Percentiles rank a stretch among this genome's conserved stretches.
Evolutionary conservation across 2,888 invertebrate genomes (phyloP).

Genomic region (Hymenopus coronatus): DNA sequence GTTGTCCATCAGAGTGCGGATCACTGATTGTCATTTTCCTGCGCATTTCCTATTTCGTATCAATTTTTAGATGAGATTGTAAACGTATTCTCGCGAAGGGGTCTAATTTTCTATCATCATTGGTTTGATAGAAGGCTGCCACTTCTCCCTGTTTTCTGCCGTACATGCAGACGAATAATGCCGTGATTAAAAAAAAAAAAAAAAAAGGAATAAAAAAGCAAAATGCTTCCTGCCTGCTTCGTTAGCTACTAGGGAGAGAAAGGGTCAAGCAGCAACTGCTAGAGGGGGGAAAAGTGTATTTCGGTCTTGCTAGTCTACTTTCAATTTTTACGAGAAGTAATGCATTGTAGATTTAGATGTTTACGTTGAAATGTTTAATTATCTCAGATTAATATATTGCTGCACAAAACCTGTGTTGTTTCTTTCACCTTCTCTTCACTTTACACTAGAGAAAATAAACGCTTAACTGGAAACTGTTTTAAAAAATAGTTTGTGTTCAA

Average conservation of each 20-base stretch:
- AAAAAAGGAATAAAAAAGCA: not conserved
- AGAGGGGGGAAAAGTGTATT: not conserved
- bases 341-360: not conserved
- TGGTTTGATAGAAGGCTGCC: conserved; percentile 15
- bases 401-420: no score
- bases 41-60: conserved; percentile 29
- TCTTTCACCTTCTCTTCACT: no score
- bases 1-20: conserved; percentile 13
- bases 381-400: no score
- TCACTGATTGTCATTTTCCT: conserved; percentile 32
- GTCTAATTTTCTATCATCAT: conserved; percentile 16
- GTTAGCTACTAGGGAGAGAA: conserved; percentile 2
- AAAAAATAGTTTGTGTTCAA: no score
- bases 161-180: not conserved
- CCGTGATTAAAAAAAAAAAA: not conserved
- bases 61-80: conserved; percentile 28
- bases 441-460: no score
- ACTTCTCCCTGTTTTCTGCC: not conserved
- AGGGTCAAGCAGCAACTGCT: not conserved
- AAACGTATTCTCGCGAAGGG: not conserved
- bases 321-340: not conserved
- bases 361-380: no score
- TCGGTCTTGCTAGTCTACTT: not conserved
- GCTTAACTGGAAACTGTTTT: no score
- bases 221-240: not conserved